Conservation (phyloP, 1,140 invertebrate genomes). For the Steinernema feltiae region DNA sequence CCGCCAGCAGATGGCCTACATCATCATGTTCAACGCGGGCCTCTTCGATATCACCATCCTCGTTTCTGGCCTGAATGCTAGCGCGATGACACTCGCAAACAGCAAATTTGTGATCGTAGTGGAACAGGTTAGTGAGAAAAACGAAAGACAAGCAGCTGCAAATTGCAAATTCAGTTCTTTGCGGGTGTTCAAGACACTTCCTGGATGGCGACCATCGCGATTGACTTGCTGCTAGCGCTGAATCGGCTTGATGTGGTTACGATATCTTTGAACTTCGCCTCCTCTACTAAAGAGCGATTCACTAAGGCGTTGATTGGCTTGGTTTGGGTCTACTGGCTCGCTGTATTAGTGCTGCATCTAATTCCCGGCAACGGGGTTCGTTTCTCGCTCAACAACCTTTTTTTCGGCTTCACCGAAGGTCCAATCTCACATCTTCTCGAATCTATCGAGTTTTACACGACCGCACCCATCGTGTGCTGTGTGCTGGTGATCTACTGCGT, state of each 20-base stretch:
- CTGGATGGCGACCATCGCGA: background rate
- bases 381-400: background rate
- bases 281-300: background rate
- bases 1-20: conserved; percentile 7
- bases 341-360: background rate
- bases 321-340: background rate
- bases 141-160: background rate
- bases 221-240: background rate
- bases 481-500: background rate
- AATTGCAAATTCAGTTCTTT: background rate
- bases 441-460: background rate
- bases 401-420: background rate
- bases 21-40: background rate
- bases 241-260: background rate
- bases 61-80: background rate
- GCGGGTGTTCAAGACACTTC: background rate
- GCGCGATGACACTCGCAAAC: background rate
- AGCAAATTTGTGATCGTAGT: background rate
- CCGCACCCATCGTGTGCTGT: background rate
- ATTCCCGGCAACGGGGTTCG: background rate
- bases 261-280: background rate
- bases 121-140: background rate
- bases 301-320: background rate
- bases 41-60: background rate
- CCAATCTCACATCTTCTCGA: background rate